Conservation (phyloP, 2,797 vertebrate genomes). For the Streptopelia turtur region DNA sequence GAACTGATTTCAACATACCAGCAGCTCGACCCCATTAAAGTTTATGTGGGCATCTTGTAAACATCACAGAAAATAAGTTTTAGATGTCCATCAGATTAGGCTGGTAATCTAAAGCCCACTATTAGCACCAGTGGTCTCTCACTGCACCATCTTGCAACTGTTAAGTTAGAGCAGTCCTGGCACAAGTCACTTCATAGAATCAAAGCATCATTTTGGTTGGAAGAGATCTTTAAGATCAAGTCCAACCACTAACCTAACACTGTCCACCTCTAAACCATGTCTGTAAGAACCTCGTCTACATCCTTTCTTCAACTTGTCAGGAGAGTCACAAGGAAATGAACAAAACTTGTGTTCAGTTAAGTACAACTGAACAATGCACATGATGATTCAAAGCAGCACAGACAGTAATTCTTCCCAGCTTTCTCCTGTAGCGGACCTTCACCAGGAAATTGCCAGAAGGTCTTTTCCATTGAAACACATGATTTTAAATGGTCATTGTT, state of each 20-base stretch:
- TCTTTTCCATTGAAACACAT: background rate
- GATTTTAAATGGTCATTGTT: background rate
- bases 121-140: background rate
- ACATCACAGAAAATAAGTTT: background rate
- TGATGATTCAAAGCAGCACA: background rate
- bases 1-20: background rate
- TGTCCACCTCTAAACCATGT: no score
- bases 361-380: background rate
- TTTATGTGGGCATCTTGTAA: background rate
- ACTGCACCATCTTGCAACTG: background rate
- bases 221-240: no score
- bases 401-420: background rate
- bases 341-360: background rate
- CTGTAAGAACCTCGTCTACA: no score
- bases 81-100: background rate
- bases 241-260: no score
- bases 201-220: no score
- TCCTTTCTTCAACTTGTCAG: background rate
- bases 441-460: background rate
- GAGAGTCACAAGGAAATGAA: background rate
- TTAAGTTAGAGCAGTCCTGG: background rate
- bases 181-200: background rate
- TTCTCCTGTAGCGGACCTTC: background rate
- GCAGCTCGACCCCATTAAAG: background rate
- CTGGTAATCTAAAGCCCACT: background rate